Evolutionary conservation across 2,113 vertebrate species (phyloP), one percentile per base, ranked within the genome.

Genomic region (Larimichthys crocea): DNA sequence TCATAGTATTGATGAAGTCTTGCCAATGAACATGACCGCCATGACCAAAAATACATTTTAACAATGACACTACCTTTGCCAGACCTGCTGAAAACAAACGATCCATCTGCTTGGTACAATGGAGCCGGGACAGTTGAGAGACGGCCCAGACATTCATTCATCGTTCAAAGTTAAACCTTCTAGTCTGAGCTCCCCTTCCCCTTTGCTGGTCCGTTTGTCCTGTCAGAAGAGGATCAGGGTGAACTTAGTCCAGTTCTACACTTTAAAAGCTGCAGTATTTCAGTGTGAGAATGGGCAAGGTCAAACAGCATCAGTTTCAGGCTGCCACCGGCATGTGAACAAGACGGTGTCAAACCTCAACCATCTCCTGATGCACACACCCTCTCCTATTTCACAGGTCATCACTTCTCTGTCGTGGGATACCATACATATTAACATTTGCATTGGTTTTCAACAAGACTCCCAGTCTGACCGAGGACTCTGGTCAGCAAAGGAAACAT

Each of bases 271-370:
- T 57, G 16, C 20, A 35, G 15, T 61, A 85, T 90, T 90, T 89
- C 15, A 50, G 74, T 11, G 55, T 50, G 42, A 65, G 81, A 85
- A 71, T 69, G 31, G 31, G 79, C 73, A 90, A 90, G 90, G 91
- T 87, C 85, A 79, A 81, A 74, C 35, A 16, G 78, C 68, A 57
- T 78, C n/a, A 12, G 70, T 77, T 88, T 78, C 71, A 83, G 63
- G 61, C 69, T 48, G 74, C 74, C 22, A 42, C 16, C 26, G 50
- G 80, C 71, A 89, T 89, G 89, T 50, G 75, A 89, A 86, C 17
- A 24, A 76, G 84, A 74, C 87, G 56, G 85, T 29, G 89, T 84
- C 73, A 91, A 92, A 90, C 88, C 91, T 83, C 81, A 86, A 81
- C 56, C 79, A 89, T 80, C 70, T 90, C 73, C 61, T 8, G 56